Conservation (phyloP, 2,797 vertebrate genomes). For the Brachyrhaphis roseni region DNA sequence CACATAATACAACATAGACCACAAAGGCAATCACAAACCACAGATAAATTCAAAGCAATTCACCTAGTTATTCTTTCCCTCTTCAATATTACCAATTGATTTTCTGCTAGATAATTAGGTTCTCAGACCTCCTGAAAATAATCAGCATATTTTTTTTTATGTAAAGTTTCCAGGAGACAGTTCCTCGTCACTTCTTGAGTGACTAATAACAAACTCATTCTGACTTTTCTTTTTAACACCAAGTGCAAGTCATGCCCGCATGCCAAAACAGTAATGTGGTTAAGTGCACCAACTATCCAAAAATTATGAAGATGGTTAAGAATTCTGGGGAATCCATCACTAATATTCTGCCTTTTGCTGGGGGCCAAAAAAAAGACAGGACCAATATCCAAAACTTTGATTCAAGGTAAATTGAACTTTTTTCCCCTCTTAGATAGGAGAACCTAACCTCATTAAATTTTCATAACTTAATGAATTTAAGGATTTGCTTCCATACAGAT, state of each 20-base stretch:
- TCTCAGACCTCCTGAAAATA: not conserved
- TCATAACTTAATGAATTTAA: not conserved
- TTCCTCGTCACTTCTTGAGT: not conserved
- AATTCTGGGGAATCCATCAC: not conserved
- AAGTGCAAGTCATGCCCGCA: not conserved
- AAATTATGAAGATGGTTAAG: not conserved
- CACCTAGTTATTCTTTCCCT: slow-evolving; percentile 1
- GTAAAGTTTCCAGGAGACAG: not conserved
- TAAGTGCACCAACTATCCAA: not conserved
- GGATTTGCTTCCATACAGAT: not conserved
- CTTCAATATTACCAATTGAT: slow-evolving; percentile 13
- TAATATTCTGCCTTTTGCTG: not conserved
- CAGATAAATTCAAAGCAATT: slow-evolving; percentile 11
- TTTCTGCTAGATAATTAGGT: not conserved
- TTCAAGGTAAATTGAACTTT: not conserved
- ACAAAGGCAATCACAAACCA: slow-evolving; percentile 17
- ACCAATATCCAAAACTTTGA: not conserved
- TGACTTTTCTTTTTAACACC: not conserved
- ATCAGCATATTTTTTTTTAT: not conserved
- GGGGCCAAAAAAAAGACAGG: not conserved
- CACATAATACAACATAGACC: slow-evolving; percentile 20
- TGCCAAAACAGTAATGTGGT: not conserved
- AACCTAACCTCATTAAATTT: not conserved
- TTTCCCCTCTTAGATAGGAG: not conserved
- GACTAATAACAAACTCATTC: not conserved